These are phyloP conservation scores for Poecilia gillii DNA, from an alignment of 2,797 vertebrate species.

Conservation along the genomic window DNA sequence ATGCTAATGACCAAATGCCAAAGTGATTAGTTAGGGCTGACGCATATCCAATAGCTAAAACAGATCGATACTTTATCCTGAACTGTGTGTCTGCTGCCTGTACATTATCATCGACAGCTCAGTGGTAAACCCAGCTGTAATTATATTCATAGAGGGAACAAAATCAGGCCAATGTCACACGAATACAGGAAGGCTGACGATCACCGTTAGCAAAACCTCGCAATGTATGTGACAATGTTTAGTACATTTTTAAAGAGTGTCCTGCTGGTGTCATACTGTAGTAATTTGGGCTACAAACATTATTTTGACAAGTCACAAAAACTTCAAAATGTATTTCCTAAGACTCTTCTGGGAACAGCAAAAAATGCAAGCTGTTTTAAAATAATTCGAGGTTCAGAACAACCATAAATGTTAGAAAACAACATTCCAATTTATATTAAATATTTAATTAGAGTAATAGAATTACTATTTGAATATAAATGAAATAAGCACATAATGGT, in stretches of 20 bases:
- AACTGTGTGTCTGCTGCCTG: neutral
- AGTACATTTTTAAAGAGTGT: neutral
- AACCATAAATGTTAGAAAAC: neutral
- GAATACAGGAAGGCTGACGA: neutral
- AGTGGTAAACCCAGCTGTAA: neutral
- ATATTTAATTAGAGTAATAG: neutral
- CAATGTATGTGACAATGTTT: neutral
- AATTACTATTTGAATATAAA: neutral
- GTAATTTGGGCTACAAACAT: neutral
- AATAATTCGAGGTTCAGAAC: neutral
- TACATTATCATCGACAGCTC: neutral
- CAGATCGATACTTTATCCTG: neutral
- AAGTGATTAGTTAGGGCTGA: neutral
- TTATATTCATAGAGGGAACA: neutral
- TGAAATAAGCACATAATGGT: neutral
- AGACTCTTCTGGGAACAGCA: neutral
- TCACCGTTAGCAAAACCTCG: neutral
- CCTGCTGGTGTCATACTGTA: neutral
- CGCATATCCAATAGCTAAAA: neutral
- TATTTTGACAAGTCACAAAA: neutral
- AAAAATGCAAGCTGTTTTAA: neutral
- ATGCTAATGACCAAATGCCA: slow-evolving; percentile 1
- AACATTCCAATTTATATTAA: neutral
- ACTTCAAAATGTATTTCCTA: neutral
- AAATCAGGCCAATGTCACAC: neutral